Base-by-base conservation (phyloP, 2,113 vertebrate species). In the Sclerurus mexicanus region DNA sequence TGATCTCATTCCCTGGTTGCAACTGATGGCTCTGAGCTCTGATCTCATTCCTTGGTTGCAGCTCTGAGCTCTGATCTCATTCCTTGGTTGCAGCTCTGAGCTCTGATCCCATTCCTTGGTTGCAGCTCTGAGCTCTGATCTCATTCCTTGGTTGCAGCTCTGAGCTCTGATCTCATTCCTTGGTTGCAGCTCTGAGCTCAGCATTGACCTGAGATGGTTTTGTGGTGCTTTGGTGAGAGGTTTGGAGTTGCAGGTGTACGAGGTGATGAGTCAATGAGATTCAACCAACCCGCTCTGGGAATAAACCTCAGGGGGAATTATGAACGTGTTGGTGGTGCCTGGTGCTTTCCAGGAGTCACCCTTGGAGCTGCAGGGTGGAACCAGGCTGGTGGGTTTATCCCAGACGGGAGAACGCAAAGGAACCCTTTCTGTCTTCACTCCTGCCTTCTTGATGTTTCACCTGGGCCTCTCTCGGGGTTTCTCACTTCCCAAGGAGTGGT, bases 271-370 rank as follows among this genome's bases (percentile, higher is more conserved):
- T n/a, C 77, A 52, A 6, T 18, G 49, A 37, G 62, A 40, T 11
- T 30, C 0, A 2, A 89, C 24, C 60, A 55, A 7, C 37, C 20
- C 56, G 22, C 67, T 64, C 79, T 0, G 0, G 53, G 35, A 35
- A 63, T 64, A 12, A 56, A 12, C 31, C 53, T 44, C n/a, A 4
- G 71, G 49, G 88, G 8, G 68, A 68, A 81, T 94, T 77, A 68
- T 80, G 85, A 30, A 52, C 74, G 19, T 4, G 0, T 53, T 30
- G 14, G 24, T 20, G 22, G 39, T 20, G 20, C 63, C 46, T 31
- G 15, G 9, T 67, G 24, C 59, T 77, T 69, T 85, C 46, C 28
- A 40, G 52, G 24, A 20, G 31, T 30, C 62, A 28, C 27, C 20
- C 47, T 22, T 44, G 30, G 22, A 76, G 46, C 46, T 53, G 31